These are phyloP conservation scores for Odobenus rosmarus DNA, from an alignment of 2,113 vertebrate genomes.

Conservation along the genomic window DNA sequence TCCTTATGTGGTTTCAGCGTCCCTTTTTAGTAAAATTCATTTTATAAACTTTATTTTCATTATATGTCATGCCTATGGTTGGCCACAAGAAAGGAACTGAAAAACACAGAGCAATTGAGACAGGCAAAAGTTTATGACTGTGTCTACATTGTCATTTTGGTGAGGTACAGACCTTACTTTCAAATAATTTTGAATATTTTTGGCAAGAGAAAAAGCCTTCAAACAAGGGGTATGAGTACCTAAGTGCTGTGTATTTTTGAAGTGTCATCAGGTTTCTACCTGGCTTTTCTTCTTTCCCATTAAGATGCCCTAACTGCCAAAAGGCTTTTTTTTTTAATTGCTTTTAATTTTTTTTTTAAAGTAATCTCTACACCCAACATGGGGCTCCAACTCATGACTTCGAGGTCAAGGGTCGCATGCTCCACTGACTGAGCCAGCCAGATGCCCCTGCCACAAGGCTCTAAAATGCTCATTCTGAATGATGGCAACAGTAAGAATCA, in stretches of 20 bases:
- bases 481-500: neutral
- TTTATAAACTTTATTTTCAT: constrained; percentile 80
- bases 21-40: constrained; percentile 80
- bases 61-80: constrained; percentile 58
- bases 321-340: neutral
- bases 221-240: neutral
- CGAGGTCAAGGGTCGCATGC: neutral
- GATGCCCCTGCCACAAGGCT: neutral
- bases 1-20: constrained; percentile 69
- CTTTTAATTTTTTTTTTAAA: neutral
- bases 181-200: neutral
- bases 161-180: neutral
- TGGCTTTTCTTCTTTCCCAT: constrained; percentile 32
- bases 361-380: neutral
- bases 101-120: constrained; percentile 70
- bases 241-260: neutral
- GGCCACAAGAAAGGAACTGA: constrained; percentile 72
- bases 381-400: neutral
- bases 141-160: neutral
- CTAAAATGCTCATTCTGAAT: neutral
- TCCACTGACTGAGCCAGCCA: neutral
- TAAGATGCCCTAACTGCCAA: neutral
- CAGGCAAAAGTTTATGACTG: neutral
- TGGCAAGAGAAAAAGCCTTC: constrained; percentile 19
- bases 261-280: neutral